Conservation (phyloP, 2,888 invertebrate species). For the Synergus umbraculus region DNA sequence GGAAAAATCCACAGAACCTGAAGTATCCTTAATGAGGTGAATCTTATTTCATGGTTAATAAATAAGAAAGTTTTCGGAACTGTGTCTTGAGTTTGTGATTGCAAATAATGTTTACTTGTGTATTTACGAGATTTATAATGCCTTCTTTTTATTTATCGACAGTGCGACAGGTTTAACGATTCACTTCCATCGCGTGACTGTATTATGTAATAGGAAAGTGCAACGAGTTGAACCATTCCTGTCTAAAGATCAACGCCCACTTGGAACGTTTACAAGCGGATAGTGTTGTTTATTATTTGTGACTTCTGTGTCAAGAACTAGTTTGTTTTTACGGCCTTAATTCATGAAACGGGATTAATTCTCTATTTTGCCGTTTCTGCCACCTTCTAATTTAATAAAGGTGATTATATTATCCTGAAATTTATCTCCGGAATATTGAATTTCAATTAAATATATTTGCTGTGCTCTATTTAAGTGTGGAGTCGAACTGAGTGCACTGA, state of each 20-base stretch:
- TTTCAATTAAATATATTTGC: background rate
- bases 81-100: constrained; percentile 14
- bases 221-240: constrained; percentile 26
- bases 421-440: background rate
- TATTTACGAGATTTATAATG: background rate
- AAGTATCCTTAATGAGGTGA: background rate
- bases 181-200: constrained; percentile 30
- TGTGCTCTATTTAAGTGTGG: background rate
- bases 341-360: constrained; percentile 7
- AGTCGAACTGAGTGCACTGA: background rate
- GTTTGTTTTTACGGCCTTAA: background rate
- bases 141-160: background rate
- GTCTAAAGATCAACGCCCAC: constrained; percentile 40
- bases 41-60: constrained; percentile 2
- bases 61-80: constrained; percentile 11
- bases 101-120: background rate
- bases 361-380: background rate
- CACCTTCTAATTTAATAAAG: background rate
- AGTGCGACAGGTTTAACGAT: constrained; percentile 13
- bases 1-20: background rate
- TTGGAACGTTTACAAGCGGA: constrained; percentile 21
- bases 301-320: constrained; percentile 27
- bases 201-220: constrained; percentile 36
- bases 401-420: constrained; percentile 2
- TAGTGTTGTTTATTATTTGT: constrained; percentile 31